A percentile compares a stretch with the other conserved stretches of the same genome.
Conservation (phyloP, 1,140 invertebrate species). For the Tribolium castaneum region DNA sequence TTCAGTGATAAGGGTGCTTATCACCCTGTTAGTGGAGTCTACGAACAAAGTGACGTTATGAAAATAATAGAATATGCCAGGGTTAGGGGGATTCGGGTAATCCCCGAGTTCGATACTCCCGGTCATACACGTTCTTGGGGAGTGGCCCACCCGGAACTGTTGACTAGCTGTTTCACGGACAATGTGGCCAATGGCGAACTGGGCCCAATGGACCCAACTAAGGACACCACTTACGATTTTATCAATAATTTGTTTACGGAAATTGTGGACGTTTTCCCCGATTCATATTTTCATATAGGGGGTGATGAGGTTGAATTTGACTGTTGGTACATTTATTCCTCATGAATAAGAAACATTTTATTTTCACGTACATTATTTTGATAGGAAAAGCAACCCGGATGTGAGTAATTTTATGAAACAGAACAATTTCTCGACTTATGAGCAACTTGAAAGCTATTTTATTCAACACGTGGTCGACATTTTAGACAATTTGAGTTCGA, state of each 20-base stretch:
- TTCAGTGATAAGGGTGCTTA: slow-evolving; percentile 79
- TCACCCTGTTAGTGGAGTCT: slow-evolving; percentile 74
- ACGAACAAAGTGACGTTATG: slow-evolving; percentile 73
- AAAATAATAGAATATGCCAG: slow-evolving; percentile 83
- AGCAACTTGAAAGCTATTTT: slow-evolving; percentile 76
- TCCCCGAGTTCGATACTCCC: slow-evolving; percentile 93
- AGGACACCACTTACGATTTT: slow-evolving; percentile 73
- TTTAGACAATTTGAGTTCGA: slow-evolving; percentile 64
- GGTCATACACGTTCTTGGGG: slow-evolving; percentile 91
- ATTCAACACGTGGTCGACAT: slow-evolving; percentile 74
- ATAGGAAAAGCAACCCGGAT: slow-evolving; percentile 73
- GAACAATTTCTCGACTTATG: slow-evolving; percentile 71
- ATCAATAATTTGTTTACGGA: slow-evolving; percentile 77
- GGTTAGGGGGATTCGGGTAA: slow-evolving; percentile 85
- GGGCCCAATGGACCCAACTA: slow-evolving; percentile 84
- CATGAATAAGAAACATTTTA: not conserved
- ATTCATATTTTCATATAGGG: slow-evolving; percentile 86
- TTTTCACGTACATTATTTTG: not conserved
- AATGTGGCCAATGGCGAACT: slow-evolving; percentile 67
- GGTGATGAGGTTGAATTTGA: slow-evolving; percentile 87
- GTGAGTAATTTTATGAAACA: slow-evolving; percentile 78
- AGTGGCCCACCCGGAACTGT: slow-evolving; percentile 73
- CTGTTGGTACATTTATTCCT: not conserved
- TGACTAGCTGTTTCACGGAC: slow-evolving; percentile 77
- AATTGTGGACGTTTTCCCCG: slow-evolving; percentile 76